Conservation (phyloP, 2,113 vertebrate genomes). For the Hyla sarda region DNA sequence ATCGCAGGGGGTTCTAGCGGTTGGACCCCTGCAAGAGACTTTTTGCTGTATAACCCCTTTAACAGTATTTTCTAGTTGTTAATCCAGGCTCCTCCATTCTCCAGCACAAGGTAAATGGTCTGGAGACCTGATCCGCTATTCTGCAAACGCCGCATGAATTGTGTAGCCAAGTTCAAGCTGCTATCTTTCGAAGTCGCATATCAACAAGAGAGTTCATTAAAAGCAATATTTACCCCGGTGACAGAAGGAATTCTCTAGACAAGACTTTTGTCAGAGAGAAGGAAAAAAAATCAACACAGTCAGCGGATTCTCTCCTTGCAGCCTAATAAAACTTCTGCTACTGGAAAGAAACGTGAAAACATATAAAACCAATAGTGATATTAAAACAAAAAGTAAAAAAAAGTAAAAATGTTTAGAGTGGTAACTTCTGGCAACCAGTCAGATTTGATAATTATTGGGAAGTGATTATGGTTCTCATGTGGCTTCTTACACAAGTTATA, state of each 20-base stretch:
- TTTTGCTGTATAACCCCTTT: too few species aligned
- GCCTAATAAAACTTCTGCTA: conserved; percentile 1
- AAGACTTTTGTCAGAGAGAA: background rate
- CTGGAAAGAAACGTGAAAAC: background rate
- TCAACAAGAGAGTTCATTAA: conserved; percentile 47
- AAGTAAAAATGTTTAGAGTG: too few species aligned
- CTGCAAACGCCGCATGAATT: background rate
- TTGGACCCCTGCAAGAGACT: too few species aligned
- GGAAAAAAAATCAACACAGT: background rate
- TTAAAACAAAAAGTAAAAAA: too few species aligned
- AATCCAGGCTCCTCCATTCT: background rate
- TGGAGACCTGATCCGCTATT: background rate
- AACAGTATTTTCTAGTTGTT: background rate
- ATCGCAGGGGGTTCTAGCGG: too few species aligned
- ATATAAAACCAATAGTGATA: background rate
- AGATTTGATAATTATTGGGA: too few species aligned
- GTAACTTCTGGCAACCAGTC: background rate
- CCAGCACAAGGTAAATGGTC: background rate
- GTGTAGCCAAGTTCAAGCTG: conserved; percentile 28
- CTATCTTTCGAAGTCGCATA: conserved; percentile 10
- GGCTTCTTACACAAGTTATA: too few species aligned
- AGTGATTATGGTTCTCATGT: background rate
- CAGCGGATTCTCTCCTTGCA: background rate
- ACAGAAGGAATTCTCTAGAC: conserved; percentile 5
- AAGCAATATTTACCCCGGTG: conserved; percentile 31